Evolutionary conservation across 2,797 vertebrate genomes (phyloP).

Genomic region (Cossypha polioptera): DNA sequence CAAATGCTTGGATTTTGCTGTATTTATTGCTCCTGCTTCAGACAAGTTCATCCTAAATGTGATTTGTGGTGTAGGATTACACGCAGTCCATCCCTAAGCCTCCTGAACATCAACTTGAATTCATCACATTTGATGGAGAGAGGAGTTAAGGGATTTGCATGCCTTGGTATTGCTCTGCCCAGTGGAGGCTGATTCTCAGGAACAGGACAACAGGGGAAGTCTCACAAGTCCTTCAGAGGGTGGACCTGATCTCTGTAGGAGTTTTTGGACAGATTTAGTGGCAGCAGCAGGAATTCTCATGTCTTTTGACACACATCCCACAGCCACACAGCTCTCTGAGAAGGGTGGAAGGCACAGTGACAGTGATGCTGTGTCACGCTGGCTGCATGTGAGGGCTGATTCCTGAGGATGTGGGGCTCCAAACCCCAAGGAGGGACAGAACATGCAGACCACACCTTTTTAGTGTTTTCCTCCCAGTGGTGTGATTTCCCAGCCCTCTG

Average conservation of each 20-base stretch:
- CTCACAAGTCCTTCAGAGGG: not conserved
- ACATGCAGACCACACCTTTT: not conserved
- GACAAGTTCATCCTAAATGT: conserved; percentile 31
- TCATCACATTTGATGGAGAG: conserved; percentile 41
- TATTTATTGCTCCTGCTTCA: conserved; percentile 27
- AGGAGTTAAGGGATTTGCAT: conserved; percentile 49
- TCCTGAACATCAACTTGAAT: conserved; percentile 55
- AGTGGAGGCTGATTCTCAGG: not conserved
- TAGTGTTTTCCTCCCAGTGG: too few species aligned
- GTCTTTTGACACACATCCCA: not conserved
- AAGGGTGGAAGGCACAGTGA: not conserved
- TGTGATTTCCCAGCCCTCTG: not conserved
- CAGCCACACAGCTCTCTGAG: not conserved
- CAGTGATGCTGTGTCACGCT: rapidly evolving
- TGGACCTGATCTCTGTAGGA: not conserved
- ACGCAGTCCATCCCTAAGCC: conserved; percentile 13
- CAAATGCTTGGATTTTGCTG: not conserved
- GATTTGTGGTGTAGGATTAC: conserved; percentile 46
- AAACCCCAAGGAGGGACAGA: not conserved
- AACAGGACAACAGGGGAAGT: not conserved
- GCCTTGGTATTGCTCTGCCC: conserved; percentile 5
- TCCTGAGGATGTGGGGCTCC: not conserved
- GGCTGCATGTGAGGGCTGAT: not conserved
- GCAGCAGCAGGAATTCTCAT: not conserved
- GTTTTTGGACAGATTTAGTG: not conserved